Base-by-base conservation (phyloP, 1,140 invertebrate genomes). In the Pemphigus obesinymphae region DNA sequence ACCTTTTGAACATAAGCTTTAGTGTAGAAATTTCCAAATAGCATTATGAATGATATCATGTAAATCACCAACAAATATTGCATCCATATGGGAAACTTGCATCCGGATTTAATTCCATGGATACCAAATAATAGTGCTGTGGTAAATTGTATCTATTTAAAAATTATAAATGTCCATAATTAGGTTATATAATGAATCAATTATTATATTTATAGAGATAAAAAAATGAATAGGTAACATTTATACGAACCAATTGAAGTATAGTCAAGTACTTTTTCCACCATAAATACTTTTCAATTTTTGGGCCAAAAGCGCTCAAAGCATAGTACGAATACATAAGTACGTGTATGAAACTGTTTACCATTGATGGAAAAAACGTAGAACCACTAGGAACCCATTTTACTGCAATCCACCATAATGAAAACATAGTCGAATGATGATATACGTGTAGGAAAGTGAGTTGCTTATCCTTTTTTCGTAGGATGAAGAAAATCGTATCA, bases 321-420 rank as follows among this genome's bases (percentile, higher is more conserved):
- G 93, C 93, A 87, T 98, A 98, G 87, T 98, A 98, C 3, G 91
- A 90, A 86, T 98, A 98, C 96, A 98, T 97, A 31, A 97, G 87
- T 0, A 97, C 92, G 86, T 86, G 96, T 55, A 97, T 94, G 68
- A 91, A 93, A 83, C 94, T 95, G 88, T 98, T 98, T 17, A 97
- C 92, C 91, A 96, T 93, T 0, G 94, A 93, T 48, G 93, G 94
- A 40, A 96, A 88, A 86, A 95, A 94, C 11, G 94, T 92, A 34
- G 95, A 95, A 82, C 97, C 97, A 86, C 96, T 96, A n/a, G 96
- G 95, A 7, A 97, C 95, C 94, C 95, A 99, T 89, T 97, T 97
- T 82, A 97, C 93, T 26, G 95, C 95, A 84, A 98, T 97, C 96
- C 96, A 99, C 95, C 96, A 97, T n/a, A 96, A 90, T 0, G 91